Conservation (phyloP, 1,140 invertebrate species). For the Ladona fulva region DNA sequence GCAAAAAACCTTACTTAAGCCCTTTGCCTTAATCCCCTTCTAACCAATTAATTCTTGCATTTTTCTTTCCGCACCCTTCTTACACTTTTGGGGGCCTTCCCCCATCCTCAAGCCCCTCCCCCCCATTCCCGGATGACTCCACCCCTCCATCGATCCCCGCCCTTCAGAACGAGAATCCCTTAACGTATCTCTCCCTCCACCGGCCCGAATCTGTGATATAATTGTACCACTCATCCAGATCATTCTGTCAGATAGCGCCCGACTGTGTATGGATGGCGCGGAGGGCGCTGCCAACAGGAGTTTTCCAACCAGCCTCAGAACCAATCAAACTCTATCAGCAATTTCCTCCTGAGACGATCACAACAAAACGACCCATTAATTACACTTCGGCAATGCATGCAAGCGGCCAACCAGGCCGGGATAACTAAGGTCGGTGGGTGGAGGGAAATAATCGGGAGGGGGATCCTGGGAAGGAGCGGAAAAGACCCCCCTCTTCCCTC, state of each 20-base stretch:
- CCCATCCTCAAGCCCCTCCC: background rate
- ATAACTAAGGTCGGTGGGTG: background rate
- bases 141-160: background rate
- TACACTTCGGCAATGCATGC: background rate
- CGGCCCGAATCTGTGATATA: background rate
- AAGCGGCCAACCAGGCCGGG: background rate
- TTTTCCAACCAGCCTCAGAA: background rate
- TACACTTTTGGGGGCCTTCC: background rate
- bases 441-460: background rate
- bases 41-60: constrained; percentile 10
- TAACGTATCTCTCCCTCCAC: background rate
- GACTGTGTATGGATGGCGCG: background rate
- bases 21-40: background rate
- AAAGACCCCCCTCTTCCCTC: background rate
- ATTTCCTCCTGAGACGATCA: background rate
- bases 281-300: background rate
- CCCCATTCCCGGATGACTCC: background rate
- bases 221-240: background rate
- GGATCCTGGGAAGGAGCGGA: background rate
- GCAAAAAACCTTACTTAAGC: background rate
- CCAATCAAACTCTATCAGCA: background rate
- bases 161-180: background rate
- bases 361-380: constrained; percentile 2
- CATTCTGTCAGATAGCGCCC: background rate
- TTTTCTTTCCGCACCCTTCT: background rate